Evolutionary conservation across 1,140 invertebrate genomes (phyloP), one percentile per base, ranked within the genome.

Genomic region (Oscheius sp.): DNA sequence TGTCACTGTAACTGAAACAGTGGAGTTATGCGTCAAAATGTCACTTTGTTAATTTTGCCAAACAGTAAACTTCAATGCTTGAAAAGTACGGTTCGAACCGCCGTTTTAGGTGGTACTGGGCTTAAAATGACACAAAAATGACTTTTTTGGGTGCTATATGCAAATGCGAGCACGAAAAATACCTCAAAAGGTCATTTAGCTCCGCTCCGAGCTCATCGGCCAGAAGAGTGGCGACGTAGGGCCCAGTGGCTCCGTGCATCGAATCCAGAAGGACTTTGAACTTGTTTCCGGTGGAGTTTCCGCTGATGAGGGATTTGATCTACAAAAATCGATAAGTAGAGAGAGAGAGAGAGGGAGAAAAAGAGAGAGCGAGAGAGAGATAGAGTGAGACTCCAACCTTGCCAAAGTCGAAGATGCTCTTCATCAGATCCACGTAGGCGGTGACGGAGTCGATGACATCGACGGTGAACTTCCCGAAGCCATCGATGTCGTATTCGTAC

Each of bases 201-300:
- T 58, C 36, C 13, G 91, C 90, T 0, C 91, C 91, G 32, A 99
- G 87, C 83, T 96, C 92, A 55, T 93, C 89, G 1, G 91, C 86
- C 82, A 97, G 94, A 78, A 99, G 95, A 74, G 90, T 88, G 77
- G 90, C 89, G 0, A 95, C 93, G 86, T 99, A 99, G 0, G 95
- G 93, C 20, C 96, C 96, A 80, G 95, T 98, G 0, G 99, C 93
- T 88, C 95, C 96, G 87, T 93, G 91, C 91, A 99, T 92, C 18
- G 91, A 90, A 87, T 98, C 91, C 59, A 98, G 91, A 29, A 96
- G 88, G 75, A 99, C 88, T 84, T 92, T 91, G 79, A 97, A 90
- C 0, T 90, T 88, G 68, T 89, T 88, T 65, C 88, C 85, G 15
- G 87, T 86, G 13, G 71, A 68, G 2, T 88, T 83, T n/a, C 91